A percentile compares a stretch with the other conserved stretches of the same genome.
Evolutionary conservation across 2,888 invertebrate genomes (phyloP).

Genomic region (Eurytoma adleriae): DNA sequence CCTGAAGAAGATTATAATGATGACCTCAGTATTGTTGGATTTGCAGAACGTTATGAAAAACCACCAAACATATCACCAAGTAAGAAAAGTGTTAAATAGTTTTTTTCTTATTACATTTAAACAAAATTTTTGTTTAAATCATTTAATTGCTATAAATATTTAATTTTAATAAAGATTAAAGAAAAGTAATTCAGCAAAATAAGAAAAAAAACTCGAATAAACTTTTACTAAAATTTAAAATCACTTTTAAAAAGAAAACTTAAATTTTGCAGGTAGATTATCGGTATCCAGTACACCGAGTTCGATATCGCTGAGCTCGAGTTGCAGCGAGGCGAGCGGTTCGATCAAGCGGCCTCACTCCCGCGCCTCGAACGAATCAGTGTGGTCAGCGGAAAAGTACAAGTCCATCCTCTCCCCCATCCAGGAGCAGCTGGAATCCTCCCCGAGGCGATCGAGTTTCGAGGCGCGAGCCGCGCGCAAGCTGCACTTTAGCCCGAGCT

Average conservation of each 20-base stretch:
- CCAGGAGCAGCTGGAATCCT: conserved; percentile 66
- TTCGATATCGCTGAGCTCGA: neutral
- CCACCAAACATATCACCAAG: conserved; percentile 13
- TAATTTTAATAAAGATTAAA: too few species aligned
- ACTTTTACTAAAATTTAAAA: too few species aligned
- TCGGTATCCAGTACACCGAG: conserved; percentile 24
- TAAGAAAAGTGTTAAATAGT: conserved; percentile 9
- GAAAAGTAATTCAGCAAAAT: too few species aligned
- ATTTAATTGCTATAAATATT: too few species aligned
- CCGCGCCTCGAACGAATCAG: neutral
- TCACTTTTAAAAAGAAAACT: too few species aligned
- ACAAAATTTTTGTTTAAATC: too few species aligned
- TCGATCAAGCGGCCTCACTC: neutral
- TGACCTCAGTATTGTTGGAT: conserved; percentile 75
- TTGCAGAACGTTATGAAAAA: conserved; percentile 73
- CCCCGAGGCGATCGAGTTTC: conserved; percentile 74
- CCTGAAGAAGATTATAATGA: conserved; percentile 74
- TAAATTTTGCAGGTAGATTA: neutral
- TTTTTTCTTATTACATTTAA: too few species aligned
- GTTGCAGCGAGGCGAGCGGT: neutral
- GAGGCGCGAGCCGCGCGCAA: conserved; percentile 75
- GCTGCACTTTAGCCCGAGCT: conserved; percentile 76
- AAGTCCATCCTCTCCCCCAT: conserved; percentile 70
- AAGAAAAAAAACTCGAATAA: too few species aligned
- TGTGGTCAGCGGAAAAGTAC: conserved; percentile 9